Evolutionary conservation across 2,888 invertebrate genomes (phyloP).

Genomic region (Notodonta ziczac): DNA sequence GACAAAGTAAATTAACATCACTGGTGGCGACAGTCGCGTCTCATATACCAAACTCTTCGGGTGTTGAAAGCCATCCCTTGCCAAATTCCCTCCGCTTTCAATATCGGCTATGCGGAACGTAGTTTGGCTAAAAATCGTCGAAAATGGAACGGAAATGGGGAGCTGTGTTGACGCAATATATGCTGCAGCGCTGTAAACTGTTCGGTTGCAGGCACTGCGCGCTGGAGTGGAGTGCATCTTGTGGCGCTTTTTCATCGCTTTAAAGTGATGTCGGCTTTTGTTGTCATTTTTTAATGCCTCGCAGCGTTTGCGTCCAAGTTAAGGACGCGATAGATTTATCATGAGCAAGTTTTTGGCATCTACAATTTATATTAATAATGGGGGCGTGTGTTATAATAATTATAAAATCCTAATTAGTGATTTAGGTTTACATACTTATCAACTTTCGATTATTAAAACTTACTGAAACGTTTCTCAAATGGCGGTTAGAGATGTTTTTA

Average conservation of each 20-base stretch:
- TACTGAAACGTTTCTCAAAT: too few relatives aligned
- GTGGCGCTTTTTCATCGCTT: conserved; percentile 51
- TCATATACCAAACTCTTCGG: neutral
- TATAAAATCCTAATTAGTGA: too few relatives aligned
- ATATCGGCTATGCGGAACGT: conserved; percentile 59
- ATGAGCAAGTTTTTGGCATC: neutral
- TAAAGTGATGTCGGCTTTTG: conserved; percentile 41
- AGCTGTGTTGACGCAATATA: conserved; percentile 63
- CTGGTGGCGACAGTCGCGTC: neutral
- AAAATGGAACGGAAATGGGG: conserved; percentile 66
- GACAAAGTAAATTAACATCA: conserved; percentile 1
- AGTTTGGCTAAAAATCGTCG: conserved; percentile 64
- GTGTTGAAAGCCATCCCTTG: conserved; percentile 46
- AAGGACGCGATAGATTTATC: conserved; percentile 11
- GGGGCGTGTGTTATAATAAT: too few relatives aligned
- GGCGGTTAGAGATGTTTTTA: too few relatives aligned
- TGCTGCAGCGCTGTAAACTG: conserved; percentile 55
- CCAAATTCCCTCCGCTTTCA: conserved; percentile 58
- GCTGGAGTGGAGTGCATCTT: conserved; percentile 44
- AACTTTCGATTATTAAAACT: too few relatives aligned
- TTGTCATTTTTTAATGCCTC: conserved; percentile 38
- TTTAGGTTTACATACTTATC: too few relatives aligned
- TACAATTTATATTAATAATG: too few relatives aligned
- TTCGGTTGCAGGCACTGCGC: conserved; percentile 44
- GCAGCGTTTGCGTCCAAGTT: conserved; percentile 16